Base-by-base conservation (phyloP, 2,888 invertebrate genomes). In the Himalopsyche kuldschensis region DNA sequence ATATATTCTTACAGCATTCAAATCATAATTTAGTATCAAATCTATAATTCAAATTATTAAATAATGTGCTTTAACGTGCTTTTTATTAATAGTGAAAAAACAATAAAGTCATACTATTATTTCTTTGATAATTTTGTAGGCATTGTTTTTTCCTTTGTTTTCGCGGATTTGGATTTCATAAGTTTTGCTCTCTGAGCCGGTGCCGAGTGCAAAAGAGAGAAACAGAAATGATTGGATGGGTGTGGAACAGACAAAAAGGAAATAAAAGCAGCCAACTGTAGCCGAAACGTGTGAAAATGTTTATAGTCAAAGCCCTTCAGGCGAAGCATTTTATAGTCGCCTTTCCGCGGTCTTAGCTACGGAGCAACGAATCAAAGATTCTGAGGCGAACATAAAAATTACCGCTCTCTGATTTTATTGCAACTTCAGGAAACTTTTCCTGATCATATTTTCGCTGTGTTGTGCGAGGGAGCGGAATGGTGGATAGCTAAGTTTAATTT, bases 231-330 rank as follows among this genome's bases (percentile, higher is more conserved):
- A 84, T 83, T 79, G 83, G 81, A 55, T 55, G 85, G 85, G 85
- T 81, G 82, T 81, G 81, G 75, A 82, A 69, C 83, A 81, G 85
- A 81, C 82, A 83, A 82, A 84, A 79, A 77, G 47, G 48, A 75
- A 83, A 83, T 84, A 85, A 81, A 69, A 82, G 76, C 69, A 75
- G 77, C 75, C 48, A 69, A 79, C 79, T 47, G 69, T 79, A 79
- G 75, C 82, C 83, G 55, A 46, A 78, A 84, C 78, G 83, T 84
- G 85, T 83, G 85, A 85, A 84, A 83, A 85, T 84, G 84, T 85
- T 81, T 85, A 84, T 84, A 75, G 84, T 79, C 79, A 48, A 55
- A 80, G 81, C 85, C 79, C 84, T 81, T 79, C 55, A 75, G 79
- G 80, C 82, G 84, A 32, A 55, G 82, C 76, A 79, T 81, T 85